These are phyloP conservation scores for Myotis daubentonii DNA, from an alignment of 2,797 vertebrate species.

Conservation along the genomic window DNA sequence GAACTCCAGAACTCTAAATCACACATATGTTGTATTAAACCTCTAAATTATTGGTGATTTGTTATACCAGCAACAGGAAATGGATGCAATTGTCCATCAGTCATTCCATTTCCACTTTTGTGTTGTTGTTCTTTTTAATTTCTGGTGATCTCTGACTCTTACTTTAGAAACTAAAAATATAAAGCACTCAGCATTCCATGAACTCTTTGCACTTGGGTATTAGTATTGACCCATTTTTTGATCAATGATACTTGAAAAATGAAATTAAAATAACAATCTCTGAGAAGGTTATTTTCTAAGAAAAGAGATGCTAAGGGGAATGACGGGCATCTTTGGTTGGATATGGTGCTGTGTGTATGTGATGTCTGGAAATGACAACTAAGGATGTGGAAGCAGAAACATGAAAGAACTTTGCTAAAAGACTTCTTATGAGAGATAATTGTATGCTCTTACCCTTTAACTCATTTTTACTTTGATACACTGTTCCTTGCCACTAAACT, in stretches of 20 bases:
- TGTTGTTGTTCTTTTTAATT: not conserved
- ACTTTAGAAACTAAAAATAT: not conserved
- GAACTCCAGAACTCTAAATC: not conserved
- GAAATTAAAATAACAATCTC: not conserved
- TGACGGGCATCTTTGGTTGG: fast-evolving
- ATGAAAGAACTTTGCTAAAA: not conserved
- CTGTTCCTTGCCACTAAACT: not conserved
- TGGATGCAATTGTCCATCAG: not conserved
- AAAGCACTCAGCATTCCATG: not conserved
- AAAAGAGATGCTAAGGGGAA: not conserved
- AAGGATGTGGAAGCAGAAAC: not conserved
- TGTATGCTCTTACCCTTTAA: not conserved
- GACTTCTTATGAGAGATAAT: not conserved
- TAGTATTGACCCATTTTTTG: not conserved
- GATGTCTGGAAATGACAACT: not conserved
- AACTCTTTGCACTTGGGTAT: not conserved
- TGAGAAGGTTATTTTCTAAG: not conserved
- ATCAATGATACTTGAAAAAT: not conserved
- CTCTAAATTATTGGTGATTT: not conserved
- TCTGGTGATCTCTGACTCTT: not conserved
- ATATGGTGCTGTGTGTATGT: not conserved
- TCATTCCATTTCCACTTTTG: not conserved
- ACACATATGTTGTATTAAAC: not conserved
- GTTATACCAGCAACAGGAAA: not conserved
- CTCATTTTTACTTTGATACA: not conserved